Evolutionary conservation across 2,888 invertebrate species (phyloP).

Genomic region (Rhopalosiphum nymphaeae): DNA sequence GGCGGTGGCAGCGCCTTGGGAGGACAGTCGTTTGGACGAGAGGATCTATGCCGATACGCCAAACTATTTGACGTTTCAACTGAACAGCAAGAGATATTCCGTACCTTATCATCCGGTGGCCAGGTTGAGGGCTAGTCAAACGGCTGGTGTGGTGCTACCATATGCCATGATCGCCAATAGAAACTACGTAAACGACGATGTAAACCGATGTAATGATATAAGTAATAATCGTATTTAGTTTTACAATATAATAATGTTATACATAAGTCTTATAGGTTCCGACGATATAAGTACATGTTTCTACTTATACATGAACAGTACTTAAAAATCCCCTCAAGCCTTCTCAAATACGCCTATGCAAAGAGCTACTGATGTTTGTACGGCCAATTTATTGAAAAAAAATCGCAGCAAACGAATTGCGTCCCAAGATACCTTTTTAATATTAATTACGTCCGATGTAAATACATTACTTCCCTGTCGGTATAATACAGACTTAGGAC

Average conservation of each 20-base stretch:
- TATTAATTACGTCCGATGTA: too few relatives aligned
- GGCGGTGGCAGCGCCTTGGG: not conserved
- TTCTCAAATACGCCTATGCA: too few relatives aligned
- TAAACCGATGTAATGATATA: conserved; percentile 47
- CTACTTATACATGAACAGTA: not conserved
- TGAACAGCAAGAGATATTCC: conserved; percentile 56
- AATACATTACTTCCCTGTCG: too few relatives aligned
- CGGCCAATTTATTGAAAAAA: too few relatives aligned
- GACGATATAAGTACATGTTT: not conserved
- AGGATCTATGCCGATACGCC: conserved; percentile 53
- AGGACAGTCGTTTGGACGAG: conserved; percentile 53
- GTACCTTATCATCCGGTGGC: conserved; percentile 59
- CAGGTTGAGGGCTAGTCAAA: conserved; percentile 47
- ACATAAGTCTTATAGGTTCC: not conserved
- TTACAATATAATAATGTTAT: not conserved
- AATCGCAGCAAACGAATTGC: too few relatives aligned
- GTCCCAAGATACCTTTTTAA: too few relatives aligned
- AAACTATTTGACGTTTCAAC: conserved; percentile 54
- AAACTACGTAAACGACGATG: conserved; percentile 49
- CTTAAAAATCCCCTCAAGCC: too few relatives aligned
- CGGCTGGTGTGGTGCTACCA: conserved; percentile 44
- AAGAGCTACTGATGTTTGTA: too few relatives aligned
- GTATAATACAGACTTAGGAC: too few relatives aligned
- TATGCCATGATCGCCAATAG: conserved; percentile 56
- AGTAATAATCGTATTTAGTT: not conserved